Evolutionary conservation across 2,113 vertebrate genomes (phyloP).

Genomic region (Urocolius indicus): DNA sequence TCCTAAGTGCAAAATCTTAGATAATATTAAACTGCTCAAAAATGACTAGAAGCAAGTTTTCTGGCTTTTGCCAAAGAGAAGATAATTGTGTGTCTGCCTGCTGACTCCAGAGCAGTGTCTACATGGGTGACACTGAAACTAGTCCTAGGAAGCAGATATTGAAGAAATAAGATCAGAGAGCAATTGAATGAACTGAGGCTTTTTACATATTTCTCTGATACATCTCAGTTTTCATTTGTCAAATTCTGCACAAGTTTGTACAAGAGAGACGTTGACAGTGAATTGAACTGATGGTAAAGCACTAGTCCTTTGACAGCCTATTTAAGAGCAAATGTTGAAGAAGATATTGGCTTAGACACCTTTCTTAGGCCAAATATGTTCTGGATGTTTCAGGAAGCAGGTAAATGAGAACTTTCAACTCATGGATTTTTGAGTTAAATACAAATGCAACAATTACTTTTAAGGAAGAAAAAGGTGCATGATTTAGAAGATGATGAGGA

Average conservation of each 20-base stretch:
- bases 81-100: neutral
- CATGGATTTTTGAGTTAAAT: neutral
- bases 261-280: neutral
- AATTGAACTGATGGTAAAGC: neutral
- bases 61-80: neutral
- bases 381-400: neutral
- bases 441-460: neutral
- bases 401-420: neutral
- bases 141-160: neutral
- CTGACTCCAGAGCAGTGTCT: neutral
- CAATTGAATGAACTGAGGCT: neutral
- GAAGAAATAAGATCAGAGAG: neutral
- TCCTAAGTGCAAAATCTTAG: conserved; percentile 52
- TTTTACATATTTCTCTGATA: neutral
- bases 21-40: conserved; percentile 1
- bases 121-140: neutral
- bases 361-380: neutral
- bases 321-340: neutral
- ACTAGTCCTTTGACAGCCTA: neutral
- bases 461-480: neutral
- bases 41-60: neutral
- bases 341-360: neutral
- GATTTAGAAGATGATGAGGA: conserved; percentile 28
- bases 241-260: neutral
- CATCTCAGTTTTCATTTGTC: neutral